phyloP scores from a whole-genome alignment of 92 coral and sea anemone species.

The Phymanthus crucifer region DNA sequence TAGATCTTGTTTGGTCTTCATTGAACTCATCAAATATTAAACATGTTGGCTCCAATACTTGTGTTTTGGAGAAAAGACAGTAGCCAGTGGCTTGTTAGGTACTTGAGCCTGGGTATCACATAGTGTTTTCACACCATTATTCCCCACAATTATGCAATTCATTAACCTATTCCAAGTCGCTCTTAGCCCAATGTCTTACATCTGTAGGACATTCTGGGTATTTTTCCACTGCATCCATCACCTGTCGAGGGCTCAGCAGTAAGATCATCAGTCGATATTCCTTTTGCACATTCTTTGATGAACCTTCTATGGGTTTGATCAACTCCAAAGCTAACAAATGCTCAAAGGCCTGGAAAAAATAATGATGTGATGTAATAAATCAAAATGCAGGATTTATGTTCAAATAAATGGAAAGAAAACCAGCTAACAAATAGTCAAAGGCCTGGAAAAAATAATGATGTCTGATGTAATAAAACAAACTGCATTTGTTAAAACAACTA shows the following conservation, averaged over 20 bases:
- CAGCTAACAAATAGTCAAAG: too few relatives aligned
- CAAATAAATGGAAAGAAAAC: too few relatives aligned
- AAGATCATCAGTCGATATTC: slow-evolving; percentile 82
- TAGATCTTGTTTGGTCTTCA: too few relatives aligned
- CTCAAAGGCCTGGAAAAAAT: slow-evolving; percentile 81
- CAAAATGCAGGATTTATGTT: not conserved
- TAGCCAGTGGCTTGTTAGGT: too few relatives aligned
- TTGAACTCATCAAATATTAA: too few relatives aligned
- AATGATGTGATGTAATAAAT: too few relatives aligned
- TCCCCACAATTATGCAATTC: not conserved
- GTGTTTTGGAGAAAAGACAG: too few relatives aligned
- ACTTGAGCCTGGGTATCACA: too few relatives aligned
- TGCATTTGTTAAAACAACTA: too few relatives aligned
- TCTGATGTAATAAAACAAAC: too few relatives aligned
- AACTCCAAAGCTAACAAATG: slow-evolving; percentile 89
- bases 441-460: too few relatives aligned
- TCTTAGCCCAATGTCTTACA: slow-evolving; percentile 90
- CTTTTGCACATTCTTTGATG: slow-evolving; percentile 77
- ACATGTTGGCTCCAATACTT: too few relatives aligned
- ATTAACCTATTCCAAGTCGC: slow-evolving; percentile 30
- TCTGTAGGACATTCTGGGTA: slow-evolving; percentile 99
- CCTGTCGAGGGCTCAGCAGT: slow-evolving; percentile 75
- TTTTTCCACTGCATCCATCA: slow-evolving; percentile 78
- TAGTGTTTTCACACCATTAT: not conserved
- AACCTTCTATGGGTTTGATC: slow-evolving; percentile 82